These are phyloP conservation scores for Eulemur albifrons DNA, from an alignment of 2,797 vertebrate species.

Conservation along the genomic window DNA sequence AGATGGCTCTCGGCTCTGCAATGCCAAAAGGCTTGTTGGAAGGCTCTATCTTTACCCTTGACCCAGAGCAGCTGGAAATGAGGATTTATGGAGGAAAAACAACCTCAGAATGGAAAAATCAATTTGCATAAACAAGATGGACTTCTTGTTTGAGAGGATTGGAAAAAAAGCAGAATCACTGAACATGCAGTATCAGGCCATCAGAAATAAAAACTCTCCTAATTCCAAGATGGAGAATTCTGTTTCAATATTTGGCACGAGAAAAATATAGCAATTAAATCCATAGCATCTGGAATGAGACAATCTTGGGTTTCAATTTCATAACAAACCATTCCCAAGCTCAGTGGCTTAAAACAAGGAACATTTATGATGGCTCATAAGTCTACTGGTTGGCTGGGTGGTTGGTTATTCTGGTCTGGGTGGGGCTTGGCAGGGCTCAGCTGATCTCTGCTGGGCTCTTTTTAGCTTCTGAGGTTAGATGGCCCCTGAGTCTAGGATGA, in stretches of 20 bases:
- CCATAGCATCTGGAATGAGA: neutral
- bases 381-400: too few species aligned
- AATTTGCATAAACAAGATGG: conserved; percentile 55
- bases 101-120: conserved; percentile 38
- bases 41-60: conserved; percentile 43
- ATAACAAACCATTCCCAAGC: neutral
- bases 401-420: neutral
- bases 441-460: neutral
- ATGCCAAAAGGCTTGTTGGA: conserved; percentile 69
- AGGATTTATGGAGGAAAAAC: conserved; percentile 54
- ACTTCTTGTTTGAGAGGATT: conserved; percentile 23
- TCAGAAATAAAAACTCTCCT: neutral
- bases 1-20: conserved; percentile 62
- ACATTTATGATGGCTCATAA: accelerated
- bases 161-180: neutral
- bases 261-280: neutral
- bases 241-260: neutral
- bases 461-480: neutral
- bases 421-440: neutral
- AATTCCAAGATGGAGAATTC: neutral
- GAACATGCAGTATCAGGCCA: neutral
- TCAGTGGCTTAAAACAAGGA: neutral
- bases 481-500: accelerated
- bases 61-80: conserved; percentile 70
- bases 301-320: neutral